phyloP scores from a whole-genome alignment of 1,140 invertebrate genomes.

The Drosophila kurseongensis region DNA sequence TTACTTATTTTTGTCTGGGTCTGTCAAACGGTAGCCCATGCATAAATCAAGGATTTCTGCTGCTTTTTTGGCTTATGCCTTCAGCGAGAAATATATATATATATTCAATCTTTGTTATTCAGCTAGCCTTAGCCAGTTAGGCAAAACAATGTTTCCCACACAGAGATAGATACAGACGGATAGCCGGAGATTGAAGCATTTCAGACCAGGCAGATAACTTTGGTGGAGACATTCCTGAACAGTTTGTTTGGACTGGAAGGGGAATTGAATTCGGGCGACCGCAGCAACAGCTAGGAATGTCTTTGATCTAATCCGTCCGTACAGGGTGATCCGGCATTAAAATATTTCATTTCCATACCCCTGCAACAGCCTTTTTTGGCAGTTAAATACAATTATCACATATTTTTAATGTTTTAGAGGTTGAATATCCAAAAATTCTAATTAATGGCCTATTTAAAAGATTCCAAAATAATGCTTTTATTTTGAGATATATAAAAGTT shows the following conservation, averaged over 20 bases:
- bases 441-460: too few species aligned
- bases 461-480: too few species aligned
- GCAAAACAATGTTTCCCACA: constrained; percentile 79
- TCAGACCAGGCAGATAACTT: constrained; percentile 59
- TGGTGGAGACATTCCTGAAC: constrained; percentile 67
- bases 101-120: constrained; percentile 51
- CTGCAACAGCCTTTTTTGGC: constrained; percentile 9
- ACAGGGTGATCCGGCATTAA: constrained; percentile 64
- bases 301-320: constrained; percentile 70
- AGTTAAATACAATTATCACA: constrained; percentile 32
- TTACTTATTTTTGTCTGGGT: constrained; percentile 28
- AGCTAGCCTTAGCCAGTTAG: constrained; percentile 70
- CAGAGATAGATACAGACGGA: constrained; percentile 38
- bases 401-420: constrained; percentile 1
- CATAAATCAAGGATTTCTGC: constrained; percentile 81
- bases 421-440: not conserved
- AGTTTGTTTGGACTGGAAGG: constrained; percentile 14
- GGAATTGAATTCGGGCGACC: constrained; percentile 40
- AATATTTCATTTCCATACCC: constrained; percentile 41
- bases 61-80: constrained; percentile 36
- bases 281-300: constrained; percentile 77
- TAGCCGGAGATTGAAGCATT: constrained; percentile 45
- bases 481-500: too few species aligned
- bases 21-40: constrained; percentile 79
- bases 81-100: constrained; percentile 36